Base-by-base conservation (phyloP, 2,113 vertebrate genomes). In the Gymnarchus niloticus region DNA sequence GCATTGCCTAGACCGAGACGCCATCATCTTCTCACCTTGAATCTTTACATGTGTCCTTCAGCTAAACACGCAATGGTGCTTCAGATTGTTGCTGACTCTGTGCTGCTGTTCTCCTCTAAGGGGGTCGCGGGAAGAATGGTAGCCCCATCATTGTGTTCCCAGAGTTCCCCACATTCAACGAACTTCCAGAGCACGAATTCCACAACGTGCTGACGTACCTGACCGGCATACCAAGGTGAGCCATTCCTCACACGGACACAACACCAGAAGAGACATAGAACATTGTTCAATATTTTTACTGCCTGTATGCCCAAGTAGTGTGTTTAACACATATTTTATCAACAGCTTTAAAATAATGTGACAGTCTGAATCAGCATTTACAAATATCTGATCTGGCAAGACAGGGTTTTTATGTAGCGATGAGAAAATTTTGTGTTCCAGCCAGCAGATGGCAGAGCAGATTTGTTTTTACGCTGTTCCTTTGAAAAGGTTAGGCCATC, bases 111-210 rank as follows among this genome's bases (percentile, higher is more conserved):
- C 21, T 61, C 84, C 90, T 90, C 85, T 0, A 87, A 96, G 95
- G 95, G 41, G 95, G 95, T 49, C 93, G 94, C 84, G 95, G 94
- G 0, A 92, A 91, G 90, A 93, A 95, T 92, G 94, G 95, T 57
- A 94, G 94, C 81, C 95, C 95, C 0, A 94, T 96, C 90, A 95
- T 96, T 89, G 95, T 95, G 28, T 96, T 96, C 91, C 95, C 95
- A 0, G 94, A 96, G 89, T 96, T 95, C 56, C 95, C 95, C 10
- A 88, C 93, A 88, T 96, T 96, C 89, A 90, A 93, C 0, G 94
- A 96, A 65, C 93, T 96, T 86, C 94, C 95, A 0, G 95, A 96
- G 85, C 92, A 91, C 48, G 95, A 96, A 56, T 95, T 96, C 89
- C 95, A 96, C 89, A 94, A 92, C 54, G 95, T 96, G 87, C 88